Evolutionary conservation across 2,888 invertebrate species (phyloP), one percentile per base, ranked within the genome.

Genomic region (Parnassius apollo): DNA sequence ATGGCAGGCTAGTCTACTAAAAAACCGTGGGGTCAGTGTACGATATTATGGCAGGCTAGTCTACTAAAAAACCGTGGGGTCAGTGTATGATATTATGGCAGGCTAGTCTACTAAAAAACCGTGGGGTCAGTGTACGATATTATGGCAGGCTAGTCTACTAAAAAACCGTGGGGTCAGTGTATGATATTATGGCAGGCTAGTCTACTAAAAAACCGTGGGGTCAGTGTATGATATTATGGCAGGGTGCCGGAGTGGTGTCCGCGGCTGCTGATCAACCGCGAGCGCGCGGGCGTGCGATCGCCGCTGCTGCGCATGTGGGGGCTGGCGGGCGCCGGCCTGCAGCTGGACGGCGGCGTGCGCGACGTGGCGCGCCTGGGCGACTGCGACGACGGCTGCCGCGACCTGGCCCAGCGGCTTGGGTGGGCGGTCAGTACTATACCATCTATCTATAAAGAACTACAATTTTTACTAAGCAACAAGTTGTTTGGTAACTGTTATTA

Each of bases 361-460:
- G 97, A 98, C 81, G 95, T 97, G n/a, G 95, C 95, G 1, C 94
- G 94, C 82, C 90, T 96, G 22, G 97, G 97, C 0, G 95, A 96
- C 78, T 97, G 97, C 80, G 97, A 98, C 80, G 94, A 95, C 55
- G 96, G 96, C 0, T 96, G 96, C 74, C 90, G 93, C 74, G 88
- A 94, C 45, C 82, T 98, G 9, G 96, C 96, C 2, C 94, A 95
- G 49, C 93, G 94, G 71, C 92, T 98, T 4, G 97, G 96, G 1
- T 97, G 96, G 96, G 94, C 93, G 69, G 95, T 95, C 76, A 90
- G 93, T 91, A 10, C n/a, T 2, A 12, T 35, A 7, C 3, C 35
- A 35, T 35, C 35, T 18, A 18, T 18, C 18, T 18, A 18, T 18
- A 1, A 18, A 18, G 18, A 18, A 18, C 18, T 18, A 18, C 18